Conservation (phyloP, 2,113 vertebrate genomes). For the Ovis canadensis region DNA sequence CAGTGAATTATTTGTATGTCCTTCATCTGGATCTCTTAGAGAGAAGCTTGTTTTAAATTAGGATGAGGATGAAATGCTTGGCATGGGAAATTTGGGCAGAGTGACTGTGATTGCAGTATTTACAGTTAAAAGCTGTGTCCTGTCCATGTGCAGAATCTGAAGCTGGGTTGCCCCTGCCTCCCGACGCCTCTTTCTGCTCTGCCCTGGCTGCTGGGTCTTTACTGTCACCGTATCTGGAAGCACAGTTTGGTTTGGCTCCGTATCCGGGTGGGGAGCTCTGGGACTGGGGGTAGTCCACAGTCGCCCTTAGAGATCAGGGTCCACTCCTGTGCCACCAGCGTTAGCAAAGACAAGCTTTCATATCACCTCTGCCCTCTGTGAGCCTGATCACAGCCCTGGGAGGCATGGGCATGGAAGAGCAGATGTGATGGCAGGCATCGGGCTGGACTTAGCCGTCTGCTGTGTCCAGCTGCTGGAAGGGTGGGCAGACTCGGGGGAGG, state of each 20-base stretch:
- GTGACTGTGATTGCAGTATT: background rate
- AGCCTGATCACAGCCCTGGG: background rate
- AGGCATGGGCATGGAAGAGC: background rate
- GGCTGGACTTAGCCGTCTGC: background rate
- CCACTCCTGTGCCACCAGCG: background rate
- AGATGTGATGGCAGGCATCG: too few species aligned
- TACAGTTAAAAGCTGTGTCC: background rate
- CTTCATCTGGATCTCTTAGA: background rate
- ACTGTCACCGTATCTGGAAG: background rate
- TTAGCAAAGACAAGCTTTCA: background rate
- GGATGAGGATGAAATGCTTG: background rate
- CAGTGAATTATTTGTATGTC: background rate
- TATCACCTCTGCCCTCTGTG: background rate
- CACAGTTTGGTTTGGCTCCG: background rate
- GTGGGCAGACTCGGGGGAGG: background rate
- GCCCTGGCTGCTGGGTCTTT: background rate
- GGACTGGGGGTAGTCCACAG: background rate
- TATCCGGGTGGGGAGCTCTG: background rate
- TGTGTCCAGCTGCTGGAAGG: too few species aligned
- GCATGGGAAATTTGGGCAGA: too few species aligned
- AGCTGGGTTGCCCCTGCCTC: background rate
- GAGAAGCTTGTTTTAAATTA: background rate
- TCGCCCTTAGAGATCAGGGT: background rate
- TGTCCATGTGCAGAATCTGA: background rate
- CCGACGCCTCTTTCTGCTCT: too few species aligned